Conservation (phyloP, 1,140 invertebrate genomes). For the Chrysomallon squamiferum region DNA sequence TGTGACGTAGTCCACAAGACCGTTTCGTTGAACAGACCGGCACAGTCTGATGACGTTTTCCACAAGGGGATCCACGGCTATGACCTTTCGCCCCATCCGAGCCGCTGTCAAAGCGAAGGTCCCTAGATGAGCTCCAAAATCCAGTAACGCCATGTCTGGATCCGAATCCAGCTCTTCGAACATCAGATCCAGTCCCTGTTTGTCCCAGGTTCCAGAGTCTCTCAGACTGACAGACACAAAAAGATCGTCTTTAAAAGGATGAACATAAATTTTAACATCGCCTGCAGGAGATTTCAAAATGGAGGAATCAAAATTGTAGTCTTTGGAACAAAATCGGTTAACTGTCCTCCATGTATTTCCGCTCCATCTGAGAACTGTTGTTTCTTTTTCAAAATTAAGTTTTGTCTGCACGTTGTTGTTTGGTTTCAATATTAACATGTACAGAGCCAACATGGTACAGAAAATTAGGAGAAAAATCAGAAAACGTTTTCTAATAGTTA, state of each 20-base stretch:
- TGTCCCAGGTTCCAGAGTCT: slow-evolving; percentile 23
- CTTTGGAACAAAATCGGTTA: neutral
- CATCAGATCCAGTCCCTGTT: slow-evolving; percentile 5
- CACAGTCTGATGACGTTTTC: slow-evolving; percentile 37
- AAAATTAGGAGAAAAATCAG: no score
- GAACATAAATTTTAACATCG: slow-evolving; percentile 12
- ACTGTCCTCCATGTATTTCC: neutral
- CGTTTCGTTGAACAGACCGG: slow-evolving; percentile 21
- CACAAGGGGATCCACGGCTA: slow-evolving; percentile 45
- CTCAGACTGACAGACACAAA: slow-evolving; percentile 19
- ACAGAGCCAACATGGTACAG: no score
- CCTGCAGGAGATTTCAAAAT: slow-evolving; percentile 4
- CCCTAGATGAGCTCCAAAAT: slow-evolving; percentile 54
- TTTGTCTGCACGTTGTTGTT: no score
- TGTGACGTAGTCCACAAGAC: slow-evolving; percentile 26
- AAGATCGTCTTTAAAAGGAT: slow-evolving; percentile 12
- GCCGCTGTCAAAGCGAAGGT: slow-evolving; percentile 40
- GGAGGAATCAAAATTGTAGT: neutral
- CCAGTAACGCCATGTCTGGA: slow-evolving; percentile 32
- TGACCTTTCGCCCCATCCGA: slow-evolving; percentile 34
- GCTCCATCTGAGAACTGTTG: neutral
- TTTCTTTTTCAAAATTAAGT: neutral
- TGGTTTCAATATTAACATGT: no score
- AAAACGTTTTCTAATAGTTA: no score
- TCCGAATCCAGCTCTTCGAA: slow-evolving; percentile 10